A percentile compares a stretch with the other conserved stretches of the same genome.
Evolutionary conservation across 2,797 vertebrate genomes (phyloP).

Genomic region (Poecilia gillii): DNA sequence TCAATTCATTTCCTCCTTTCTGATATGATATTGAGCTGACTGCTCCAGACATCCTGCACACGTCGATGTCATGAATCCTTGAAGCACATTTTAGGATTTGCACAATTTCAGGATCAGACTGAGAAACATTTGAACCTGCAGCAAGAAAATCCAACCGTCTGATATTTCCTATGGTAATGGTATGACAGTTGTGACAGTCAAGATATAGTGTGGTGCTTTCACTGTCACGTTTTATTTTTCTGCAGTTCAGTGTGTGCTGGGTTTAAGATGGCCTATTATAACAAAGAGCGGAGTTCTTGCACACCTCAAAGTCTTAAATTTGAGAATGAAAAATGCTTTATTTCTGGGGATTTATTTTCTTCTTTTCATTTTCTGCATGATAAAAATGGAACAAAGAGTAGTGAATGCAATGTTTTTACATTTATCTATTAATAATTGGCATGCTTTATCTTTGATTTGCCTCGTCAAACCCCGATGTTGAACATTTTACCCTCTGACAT

Average conservation of each 20-base stretch:
- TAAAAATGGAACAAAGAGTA: not conserved
- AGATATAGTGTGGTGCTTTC: not conserved
- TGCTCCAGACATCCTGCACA: not conserved
- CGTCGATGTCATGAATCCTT: not conserved
- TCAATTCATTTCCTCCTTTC: not conserved
- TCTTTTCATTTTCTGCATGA: not conserved
- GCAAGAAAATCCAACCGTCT: not conserved
- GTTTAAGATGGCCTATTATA: not conserved
- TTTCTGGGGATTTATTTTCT: not conserved
- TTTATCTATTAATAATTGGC: not conserved
- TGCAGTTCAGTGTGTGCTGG: not conserved
- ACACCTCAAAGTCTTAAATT: not conserved
- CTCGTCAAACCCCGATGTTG: not conserved
- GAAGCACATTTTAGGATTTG: not conserved
- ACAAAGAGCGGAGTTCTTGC: not conserved
- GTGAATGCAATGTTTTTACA: not conserved
- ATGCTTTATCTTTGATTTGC: not conserved
- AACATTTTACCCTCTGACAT: not conserved
- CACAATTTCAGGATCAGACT: not conserved
- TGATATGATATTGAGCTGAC: not conserved
- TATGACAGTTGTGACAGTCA: not conserved
- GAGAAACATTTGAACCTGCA: not conserved
- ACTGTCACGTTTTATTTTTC: not conserved
- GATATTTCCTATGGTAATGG: not conserved
- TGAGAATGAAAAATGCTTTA: not conserved